Percentiles rank a stretch among this genome's conserved stretches.
These are phyloP conservation scores for Patella caerulea DNA, from an alignment of 2,888 invertebrate genomes.

Conservation along the genomic window DNA sequence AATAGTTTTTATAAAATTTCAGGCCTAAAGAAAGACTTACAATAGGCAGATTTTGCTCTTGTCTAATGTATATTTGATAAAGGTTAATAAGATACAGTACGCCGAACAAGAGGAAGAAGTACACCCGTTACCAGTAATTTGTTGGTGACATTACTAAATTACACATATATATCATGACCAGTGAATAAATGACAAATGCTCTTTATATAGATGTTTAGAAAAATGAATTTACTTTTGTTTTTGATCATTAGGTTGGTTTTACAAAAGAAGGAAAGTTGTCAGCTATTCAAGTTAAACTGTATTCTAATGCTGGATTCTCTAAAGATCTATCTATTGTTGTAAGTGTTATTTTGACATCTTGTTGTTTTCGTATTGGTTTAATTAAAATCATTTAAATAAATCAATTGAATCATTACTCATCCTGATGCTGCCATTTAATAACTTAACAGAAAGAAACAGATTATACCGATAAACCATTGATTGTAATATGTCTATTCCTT, in stretches of 20 bases:
- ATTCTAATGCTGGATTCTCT: conserved; percentile 54
- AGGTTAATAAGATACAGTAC: too few species aligned
- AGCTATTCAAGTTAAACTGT: conserved; percentile 50
- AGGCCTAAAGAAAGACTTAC: too few species aligned
- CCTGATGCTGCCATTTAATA: neutral
- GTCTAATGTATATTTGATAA: too few species aligned
- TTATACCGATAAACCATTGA: neutral
- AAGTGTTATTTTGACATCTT: conserved; percentile 20
- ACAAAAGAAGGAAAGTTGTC: conserved; percentile 72
- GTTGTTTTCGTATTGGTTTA: neutral
- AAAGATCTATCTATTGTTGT: conserved; percentile 50
- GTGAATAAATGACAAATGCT: too few species aligned
- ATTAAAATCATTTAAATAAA: neutral
- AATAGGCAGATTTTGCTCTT: too few species aligned
- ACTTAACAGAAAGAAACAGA: neutral
- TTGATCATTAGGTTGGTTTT: conserved; percentile 74
- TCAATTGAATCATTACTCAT: neutral
- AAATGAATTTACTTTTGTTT: neutral
- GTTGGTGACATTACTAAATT: too few species aligned
- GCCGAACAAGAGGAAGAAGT: too few species aligned
- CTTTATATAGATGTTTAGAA: too few species aligned
- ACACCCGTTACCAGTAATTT: too few species aligned
- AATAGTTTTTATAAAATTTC: too few species aligned
- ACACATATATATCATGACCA: too few species aligned
- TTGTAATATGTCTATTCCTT: conserved; percentile 37